Evolutionary conservation across 2,888 invertebrate species (phyloP), one percentile per base, ranked within the genome.

Genomic region (Xestia c-nigrum): DNA sequence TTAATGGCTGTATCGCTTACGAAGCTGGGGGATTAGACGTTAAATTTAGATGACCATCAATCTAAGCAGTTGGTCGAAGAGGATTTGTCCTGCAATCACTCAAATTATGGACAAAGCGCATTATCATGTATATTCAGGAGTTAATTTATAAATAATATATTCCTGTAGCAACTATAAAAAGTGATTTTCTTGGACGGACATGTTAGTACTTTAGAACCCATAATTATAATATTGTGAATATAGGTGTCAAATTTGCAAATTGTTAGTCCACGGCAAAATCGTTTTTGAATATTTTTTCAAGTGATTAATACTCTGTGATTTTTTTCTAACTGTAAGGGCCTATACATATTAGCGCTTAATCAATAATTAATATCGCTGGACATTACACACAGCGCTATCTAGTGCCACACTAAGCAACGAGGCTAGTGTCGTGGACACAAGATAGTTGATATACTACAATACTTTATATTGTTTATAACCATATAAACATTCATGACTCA

Each of bases 41-140:
- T 84, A 76, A 83, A 83, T 83, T 75, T 73, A 83, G 75, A 84
- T 83, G 80, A 55, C 46, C 84, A 80, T 74, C 73, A 74, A 76
- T 80, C 67, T 83, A 69, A 78, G 75, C 80, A 73, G 80, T 50
- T 57, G 61, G 68, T 72, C 57, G 31, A 66, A 76, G 68, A 83
- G 80, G 84, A 84, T 84, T 83, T 84, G 72, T 73, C 52, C 47
- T 71, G 59, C 46, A 59, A 72, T 76, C 72, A 72, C 73, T 76
- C 74, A 67, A 79, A 76, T 83, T 76, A 83, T 69, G 71, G 71
- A 57, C 69, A 65, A 68, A 57, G 61, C 31, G 40, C n/a, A 66
- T 71, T 63, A 69, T 31, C 40, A 71, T 59, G 16, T 31, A 31
- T 31, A 61, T 38, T 38, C 61, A 61, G 61, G 61, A 61, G 31